phyloP scores from a whole-genome alignment of 2,888 invertebrate genomes.

The Drosophila borborema region DNA sequence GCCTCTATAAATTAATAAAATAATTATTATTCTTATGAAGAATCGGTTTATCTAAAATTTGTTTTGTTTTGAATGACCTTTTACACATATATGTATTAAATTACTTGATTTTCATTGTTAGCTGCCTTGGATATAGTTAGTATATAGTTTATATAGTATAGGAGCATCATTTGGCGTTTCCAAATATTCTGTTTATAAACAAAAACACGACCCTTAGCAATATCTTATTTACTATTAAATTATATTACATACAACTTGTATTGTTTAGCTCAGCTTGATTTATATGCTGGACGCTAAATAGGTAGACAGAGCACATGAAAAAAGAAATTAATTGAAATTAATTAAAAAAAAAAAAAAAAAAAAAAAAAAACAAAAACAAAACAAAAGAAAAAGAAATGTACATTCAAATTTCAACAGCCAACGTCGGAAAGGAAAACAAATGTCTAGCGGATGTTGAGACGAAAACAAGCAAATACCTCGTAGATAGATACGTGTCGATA shows the following conservation, averaged over 20 bases:
- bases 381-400: constrained; percentile 20
- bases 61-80: no score
- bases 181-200: background rate
- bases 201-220: background rate
- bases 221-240: background rate
- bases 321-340: constrained; percentile 14
- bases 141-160: background rate
- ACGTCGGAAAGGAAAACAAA: constrained; percentile 17
- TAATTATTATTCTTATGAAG: no score
- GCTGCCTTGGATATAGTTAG: background rate
- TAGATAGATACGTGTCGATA: constrained; percentile 9
- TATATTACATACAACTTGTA: background rate
- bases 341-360: constrained; percentile 32
- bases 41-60: no score
- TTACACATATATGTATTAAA: background rate
- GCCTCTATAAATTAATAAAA: no score
- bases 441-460: constrained; percentile 44
- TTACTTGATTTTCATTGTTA: background rate
- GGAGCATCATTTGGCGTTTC: background rate
- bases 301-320: background rate
- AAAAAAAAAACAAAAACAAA: constrained; percentile 10
- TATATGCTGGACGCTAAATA: background rate
- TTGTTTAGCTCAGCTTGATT: constrained; percentile 3
- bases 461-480: constrained; percentile 29
- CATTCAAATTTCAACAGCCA: constrained; percentile 28